Base-by-base conservation (phyloP, 2,888 invertebrate genomes). In the Acronicta psi region DNA sequence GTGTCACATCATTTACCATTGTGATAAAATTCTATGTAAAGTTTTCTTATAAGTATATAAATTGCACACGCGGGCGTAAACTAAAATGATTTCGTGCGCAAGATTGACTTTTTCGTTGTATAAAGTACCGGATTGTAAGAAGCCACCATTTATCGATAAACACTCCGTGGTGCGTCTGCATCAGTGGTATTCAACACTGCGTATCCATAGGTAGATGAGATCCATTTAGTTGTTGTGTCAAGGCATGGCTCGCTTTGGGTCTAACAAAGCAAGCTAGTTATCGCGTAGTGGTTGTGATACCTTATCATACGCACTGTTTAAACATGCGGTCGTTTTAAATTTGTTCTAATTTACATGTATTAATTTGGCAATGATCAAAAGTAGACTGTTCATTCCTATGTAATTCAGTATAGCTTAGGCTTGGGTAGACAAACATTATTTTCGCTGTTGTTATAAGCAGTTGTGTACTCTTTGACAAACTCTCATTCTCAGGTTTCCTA, bases 331-430 rank as follows among this genome's bases (percentile, higher is more conserved):
- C 29, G 11, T 9, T 29, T 29, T 29, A 29, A 29, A 29, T 29
- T 29, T 2, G 29, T 29, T 36, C 2, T 18, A 44, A 53, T 64
- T 66, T 59, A 40, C 38, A 65, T 61, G 20, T 38, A 42, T 45
- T 11, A 11, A 36, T 43, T 63, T 44, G 9, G 7, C 29, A 10
- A 37, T 16, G 25, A 42, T 1, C 31, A 31, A 41, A 46, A 34
- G 2, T 11, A 0, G 20, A n/a, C 20, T 34, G 23, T 16, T 44
- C 20, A 18, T 11, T 36, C 14, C 14, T 1, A 46, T 37, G 1
- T n/a, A 7, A 37, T 16, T 29, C 25, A 52, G 17, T 47, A 29
- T 8, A 4, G 13, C n/a, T 16, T 25, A 25, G 25, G 25, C 47
- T 49, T 53, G 25, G 5, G 13, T 7, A 31, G 13, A 20, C 0